These are phyloP conservation scores for Pachycephala philippinensis DNA, from an alignment of 2,113 vertebrate species.

Conservation along the genomic window DNA sequence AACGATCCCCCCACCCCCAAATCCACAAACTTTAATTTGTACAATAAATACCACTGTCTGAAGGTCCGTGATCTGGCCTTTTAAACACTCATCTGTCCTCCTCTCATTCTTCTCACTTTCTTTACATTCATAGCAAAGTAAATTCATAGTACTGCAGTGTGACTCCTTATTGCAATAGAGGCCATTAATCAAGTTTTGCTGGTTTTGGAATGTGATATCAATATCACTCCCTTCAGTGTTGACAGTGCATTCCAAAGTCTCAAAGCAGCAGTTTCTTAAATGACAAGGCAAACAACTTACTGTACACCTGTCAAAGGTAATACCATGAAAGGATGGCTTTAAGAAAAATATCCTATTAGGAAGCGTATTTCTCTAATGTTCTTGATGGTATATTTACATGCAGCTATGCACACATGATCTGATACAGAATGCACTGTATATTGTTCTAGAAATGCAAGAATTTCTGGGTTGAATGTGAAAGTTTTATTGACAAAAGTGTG, in stretches of 20 bases:
- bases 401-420: not conserved
- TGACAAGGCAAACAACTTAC: not conserved
- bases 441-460: not conserved
- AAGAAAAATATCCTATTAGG: not conserved
- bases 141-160: not conserved
- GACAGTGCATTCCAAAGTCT: not conserved
- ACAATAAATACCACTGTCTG: not conserved
- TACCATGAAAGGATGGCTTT: not conserved
- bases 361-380: not conserved
- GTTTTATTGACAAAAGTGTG: not conserved
- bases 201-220: not conserved
- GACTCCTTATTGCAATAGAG: not conserved
- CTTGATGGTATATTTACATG: not conserved
- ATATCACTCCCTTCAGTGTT: not conserved
- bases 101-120: not conserved
- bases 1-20: not conserved
- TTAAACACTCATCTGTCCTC: not conserved
- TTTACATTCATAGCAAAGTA: not conserved
- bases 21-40: not conserved
- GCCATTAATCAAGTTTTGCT: not conserved
- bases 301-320: not conserved
- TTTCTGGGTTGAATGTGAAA: not conserved
- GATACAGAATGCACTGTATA: not conserved
- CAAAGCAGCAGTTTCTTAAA: not conserved
- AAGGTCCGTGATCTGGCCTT: not conserved